phyloP scores from a whole-genome alignment of 1,140 invertebrate genomes.

The Sipha flava region DNA sequence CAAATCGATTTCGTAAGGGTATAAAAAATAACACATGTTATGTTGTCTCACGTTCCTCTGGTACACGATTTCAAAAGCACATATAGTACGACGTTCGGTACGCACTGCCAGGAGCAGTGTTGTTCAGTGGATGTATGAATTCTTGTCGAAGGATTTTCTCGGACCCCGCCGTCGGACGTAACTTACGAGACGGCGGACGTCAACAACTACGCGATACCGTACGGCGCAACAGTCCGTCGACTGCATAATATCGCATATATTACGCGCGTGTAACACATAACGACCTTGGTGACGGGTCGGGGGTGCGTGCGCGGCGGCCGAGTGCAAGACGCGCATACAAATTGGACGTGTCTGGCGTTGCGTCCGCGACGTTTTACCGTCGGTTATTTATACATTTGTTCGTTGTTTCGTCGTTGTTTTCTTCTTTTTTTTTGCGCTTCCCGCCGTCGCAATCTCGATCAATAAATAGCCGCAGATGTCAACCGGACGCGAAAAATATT shows the following conservation, averaged over 20 bases:
- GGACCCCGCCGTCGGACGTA: background rate
- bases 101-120: too few species aligned
- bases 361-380: background rate
- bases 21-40: too few species aligned
- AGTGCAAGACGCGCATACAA: constrained; percentile 11
- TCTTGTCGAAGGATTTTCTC: background rate
- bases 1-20: too few species aligned
- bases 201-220: background rate
- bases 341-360: constrained; percentile 2
- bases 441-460: background rate
- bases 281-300: background rate
- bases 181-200: background rate
- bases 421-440: background rate
- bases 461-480: background rate
- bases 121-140: too few species aligned
- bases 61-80: too few species aligned
- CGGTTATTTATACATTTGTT: background rate
- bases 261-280: background rate
- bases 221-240: background rate
- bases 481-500: background rate
- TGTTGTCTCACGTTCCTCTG: too few species aligned
- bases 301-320: background rate
- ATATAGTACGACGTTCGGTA: too few species aligned
- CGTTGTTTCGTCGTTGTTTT: background rate
- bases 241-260: background rate